These are phyloP conservation scores for Ethmia dodecea DNA, from an alignment of 2,888 invertebrate genomes.

Conservation along the genomic window DNA sequence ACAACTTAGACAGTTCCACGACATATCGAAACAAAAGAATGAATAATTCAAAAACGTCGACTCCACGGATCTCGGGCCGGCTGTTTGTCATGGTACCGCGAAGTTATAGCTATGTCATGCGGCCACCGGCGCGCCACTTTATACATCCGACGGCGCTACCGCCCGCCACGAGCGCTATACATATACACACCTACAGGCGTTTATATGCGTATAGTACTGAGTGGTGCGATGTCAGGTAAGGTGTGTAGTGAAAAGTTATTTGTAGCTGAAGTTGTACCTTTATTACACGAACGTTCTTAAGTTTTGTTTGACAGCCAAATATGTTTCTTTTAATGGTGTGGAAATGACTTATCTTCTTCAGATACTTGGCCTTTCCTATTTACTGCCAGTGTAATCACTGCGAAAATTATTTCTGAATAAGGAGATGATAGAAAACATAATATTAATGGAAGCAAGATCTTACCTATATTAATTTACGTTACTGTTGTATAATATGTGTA, in stretches of 20 bases:
- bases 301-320: not conserved
- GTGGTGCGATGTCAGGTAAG: conserved; percentile 11
- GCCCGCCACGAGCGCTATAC: conserved; percentile 46
- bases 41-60: conserved; percentile 24
- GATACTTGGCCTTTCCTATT: too few relatives aligned
- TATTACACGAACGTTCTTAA: not conserved
- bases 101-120: conserved; percentile 76
- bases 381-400: too few relatives aligned
- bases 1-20: too few relatives aligned
- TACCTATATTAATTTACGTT: too few relatives aligned
- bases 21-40: conserved; percentile 22
- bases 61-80: conserved; percentile 45
- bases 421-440: too few relatives aligned
- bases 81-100: conserved; percentile 72
- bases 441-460: too few relatives aligned
- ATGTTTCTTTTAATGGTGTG: too few relatives aligned
- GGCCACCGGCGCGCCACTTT: conserved; percentile 71
- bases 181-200: conserved; percentile 13
- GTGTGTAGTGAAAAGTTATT: conserved; percentile 7
- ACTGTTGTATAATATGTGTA: too few relatives aligned
- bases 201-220: conserved; percentile 8
- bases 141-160: conserved; percentile 66
- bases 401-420: too few relatives aligned
- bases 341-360: too few relatives aligned
- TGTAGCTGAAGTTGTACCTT: not conserved